Base-by-base conservation (phyloP, 2,113 vertebrate genomes). In the Lagopus muta region DNA sequence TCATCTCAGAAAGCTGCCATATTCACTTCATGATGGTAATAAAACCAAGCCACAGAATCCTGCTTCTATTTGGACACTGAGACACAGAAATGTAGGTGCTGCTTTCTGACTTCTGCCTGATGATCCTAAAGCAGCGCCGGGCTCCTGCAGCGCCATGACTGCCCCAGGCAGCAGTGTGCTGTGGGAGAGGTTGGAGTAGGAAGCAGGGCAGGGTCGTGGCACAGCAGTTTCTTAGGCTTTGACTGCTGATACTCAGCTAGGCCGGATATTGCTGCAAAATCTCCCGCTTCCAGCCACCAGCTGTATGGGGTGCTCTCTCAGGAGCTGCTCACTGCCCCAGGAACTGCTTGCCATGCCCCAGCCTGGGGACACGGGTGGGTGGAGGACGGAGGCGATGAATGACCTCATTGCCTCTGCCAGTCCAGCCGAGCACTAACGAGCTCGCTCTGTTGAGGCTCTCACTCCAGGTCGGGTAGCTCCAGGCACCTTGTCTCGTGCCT, bases 391-490 rank as follows among this genome's bases (percentile, higher is more conserved):
- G 47, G 52, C 67, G 17, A 73, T 82, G 7, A 28, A 62, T 76
- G 85, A 94, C 88, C 90, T 93, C 93, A 47, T 67, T n/a, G 79
- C 80, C 25, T 75, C 84, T 27, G 64, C 25, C 89, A 89, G 73
- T 62, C 52, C 74, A 54, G 76, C 47, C 61, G 43, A 86, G 70
- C 77, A 16, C 66, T 96, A 90, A 93, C 74, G 28, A 78, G 83
- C 86, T 90, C 72, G 65, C 66, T 86, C 92, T 10, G 52, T 54
- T 81, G 69, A 82, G 30, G 86, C 83, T 96, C 94, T 96, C 94
- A 94, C 93, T 93, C 70, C 20, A 67, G 65, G 32, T 65, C 12
- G 43, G 61, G 80, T 75, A 92, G 66, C 92, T 95, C 57, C 77
- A 86, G 89, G 88, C 57, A 86, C 12, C 21, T 89, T 77, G 38